Evolutionary conservation across 2,888 invertebrate species (phyloP), one percentile per base, ranked within the genome.

Genomic region (Melikaiella ostensackeni): DNA sequence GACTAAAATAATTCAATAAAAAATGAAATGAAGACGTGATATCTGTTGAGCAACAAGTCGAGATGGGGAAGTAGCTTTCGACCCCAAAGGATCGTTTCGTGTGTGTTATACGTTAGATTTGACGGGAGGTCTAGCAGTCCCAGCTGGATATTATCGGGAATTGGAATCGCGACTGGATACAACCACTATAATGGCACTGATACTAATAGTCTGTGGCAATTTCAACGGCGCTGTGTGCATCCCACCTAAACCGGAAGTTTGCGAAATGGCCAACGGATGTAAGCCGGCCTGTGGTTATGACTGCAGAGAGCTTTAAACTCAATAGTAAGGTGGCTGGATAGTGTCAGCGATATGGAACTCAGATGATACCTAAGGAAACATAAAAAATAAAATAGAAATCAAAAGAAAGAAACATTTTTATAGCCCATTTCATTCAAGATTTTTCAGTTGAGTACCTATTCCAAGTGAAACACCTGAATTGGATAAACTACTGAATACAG

Each of bases 131-230:
- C 57, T 70, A 78, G 75, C 77, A 77, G 75, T 84, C 76, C 76
- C 81, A 74, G 79, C 63, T 77, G 80, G 80, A 74, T 79, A 80
- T 79, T 81, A 81, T 85, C 82, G 85, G 83, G 83, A 85, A 85
- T 85, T 85, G 85, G 84, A 84, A 83, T 85, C 84, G 83, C 81
- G 77, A 78, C 75, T 75, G 38, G 78, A n/a, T 75, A 70, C 70
- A 70, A 50, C 70, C 74, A 55, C 55, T 75, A 81, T 81, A 79
- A 81, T 80, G 42, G 77, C 61, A 27, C 73, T 78, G 78, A 50
- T 79, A 78, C 82, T 85, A 84, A 84, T 84, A 78, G 79, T 79
- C 81, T 77, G 77, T 76, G 80, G 78, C 81, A 80, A 84, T 81
- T 84, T 78, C 80, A 64, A 63, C 62, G 77, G 74, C 75, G 75